phyloP scores from a whole-genome alignment of 2,888 invertebrate genomes.

The Drosophila antonietae region DNA sequence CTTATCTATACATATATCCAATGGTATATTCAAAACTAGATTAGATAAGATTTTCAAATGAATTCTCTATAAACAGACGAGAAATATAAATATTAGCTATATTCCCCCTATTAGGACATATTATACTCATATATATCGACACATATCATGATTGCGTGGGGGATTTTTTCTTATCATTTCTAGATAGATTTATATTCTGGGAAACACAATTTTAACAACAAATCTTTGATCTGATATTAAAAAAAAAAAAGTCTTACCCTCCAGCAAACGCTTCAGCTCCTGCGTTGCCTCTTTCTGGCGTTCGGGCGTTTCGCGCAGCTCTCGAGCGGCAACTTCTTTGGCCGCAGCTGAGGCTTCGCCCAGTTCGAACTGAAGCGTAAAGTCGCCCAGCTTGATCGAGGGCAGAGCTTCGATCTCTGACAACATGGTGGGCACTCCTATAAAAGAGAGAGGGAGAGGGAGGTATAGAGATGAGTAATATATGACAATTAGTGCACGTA shows the following conservation, averaged over 20 bases:
- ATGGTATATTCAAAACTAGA: too few relatives aligned
- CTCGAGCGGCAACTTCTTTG: constrained; percentile 88
- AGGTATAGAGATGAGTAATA: constrained; percentile 20
- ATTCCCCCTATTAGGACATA: too few relatives aligned
- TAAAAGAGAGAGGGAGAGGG: background rate
- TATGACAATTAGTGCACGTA: constrained; percentile 31
- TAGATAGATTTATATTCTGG: background rate
- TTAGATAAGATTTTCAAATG: accelerated
- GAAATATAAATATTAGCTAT: too few relatives aligned
- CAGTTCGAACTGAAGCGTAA: constrained; percentile 87
- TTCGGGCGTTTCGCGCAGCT: constrained; percentile 91
- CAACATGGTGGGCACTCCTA: constrained; percentile 90
- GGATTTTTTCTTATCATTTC: background rate
- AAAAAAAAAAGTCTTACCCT: constrained; percentile 85
- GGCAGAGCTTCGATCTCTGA: constrained; percentile 89
- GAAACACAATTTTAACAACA: background rate
- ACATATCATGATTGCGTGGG: background rate
- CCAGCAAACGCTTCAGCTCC: constrained; percentile 86
- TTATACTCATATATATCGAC: background rate
- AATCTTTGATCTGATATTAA: background rate
- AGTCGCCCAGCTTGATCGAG: constrained; percentile 88
- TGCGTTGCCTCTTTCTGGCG: constrained; percentile 86
- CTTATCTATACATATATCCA: too few relatives aligned
- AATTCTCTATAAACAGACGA: too few relatives aligned
- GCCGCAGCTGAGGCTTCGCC: constrained; percentile 88